Evolutionary conservation across 2,113 vertebrate species (phyloP).

Genomic region (Elephantulus edwardii): DNA sequence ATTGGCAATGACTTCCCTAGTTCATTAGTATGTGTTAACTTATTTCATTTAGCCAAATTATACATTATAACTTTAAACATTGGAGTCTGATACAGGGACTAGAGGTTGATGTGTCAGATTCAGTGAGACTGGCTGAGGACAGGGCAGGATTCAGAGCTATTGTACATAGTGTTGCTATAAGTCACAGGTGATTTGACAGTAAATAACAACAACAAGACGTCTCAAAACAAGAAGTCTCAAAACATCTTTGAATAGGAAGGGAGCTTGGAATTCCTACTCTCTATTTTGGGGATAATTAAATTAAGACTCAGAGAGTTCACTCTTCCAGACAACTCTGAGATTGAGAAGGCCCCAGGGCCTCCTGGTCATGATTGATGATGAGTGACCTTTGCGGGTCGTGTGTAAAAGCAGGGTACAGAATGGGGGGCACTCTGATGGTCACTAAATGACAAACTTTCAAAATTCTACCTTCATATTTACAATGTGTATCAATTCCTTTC

Average conservation of each 20-base stretch:
- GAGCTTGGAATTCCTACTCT: not conserved
- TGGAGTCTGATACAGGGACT: no score
- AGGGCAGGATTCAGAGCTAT: not conserved
- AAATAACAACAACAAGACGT: not conserved
- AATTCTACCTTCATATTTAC: not conserved
- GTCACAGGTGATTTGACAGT: not conserved
- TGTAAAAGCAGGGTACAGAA: conserved; percentile 6
- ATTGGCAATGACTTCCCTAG: no score
- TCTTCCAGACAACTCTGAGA: not conserved
- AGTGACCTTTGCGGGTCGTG: not conserved
- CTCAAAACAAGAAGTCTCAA: no score
- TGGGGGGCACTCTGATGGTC: not conserved
- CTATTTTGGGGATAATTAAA: not conserved
- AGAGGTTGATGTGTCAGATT: no score
- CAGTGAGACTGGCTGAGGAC: no score
- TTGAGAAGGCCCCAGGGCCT: not conserved
- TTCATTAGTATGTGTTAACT: no score
- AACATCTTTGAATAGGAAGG: not conserved
- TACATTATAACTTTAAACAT: no score
- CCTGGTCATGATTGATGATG: not conserved
- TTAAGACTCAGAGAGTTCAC: not conserved
- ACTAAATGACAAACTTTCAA: not conserved
- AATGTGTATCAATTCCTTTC: not conserved
- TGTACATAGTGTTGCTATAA: not conserved
- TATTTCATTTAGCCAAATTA: no score